Percentiles rank a stretch among this genome's conserved stretches.
Evolutionary conservation across 2,888 invertebrate species (phyloP).

Genomic region (Tetragonisca angustula): DNA sequence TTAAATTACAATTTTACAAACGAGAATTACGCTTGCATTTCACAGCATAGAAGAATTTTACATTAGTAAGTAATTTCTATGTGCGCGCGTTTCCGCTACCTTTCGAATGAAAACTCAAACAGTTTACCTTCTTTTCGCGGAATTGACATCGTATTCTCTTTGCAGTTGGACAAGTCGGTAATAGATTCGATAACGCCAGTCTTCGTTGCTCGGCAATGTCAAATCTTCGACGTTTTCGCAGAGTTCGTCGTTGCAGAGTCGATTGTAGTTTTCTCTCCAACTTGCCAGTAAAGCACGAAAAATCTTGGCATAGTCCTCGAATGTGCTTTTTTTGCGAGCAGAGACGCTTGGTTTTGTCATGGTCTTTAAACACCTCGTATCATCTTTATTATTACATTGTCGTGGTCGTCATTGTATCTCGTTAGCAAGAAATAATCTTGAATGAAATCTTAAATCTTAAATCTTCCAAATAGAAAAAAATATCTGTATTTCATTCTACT

Average conservation of each 20-base stretch:
- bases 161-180: constrained; percentile 88
- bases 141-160: constrained; percentile 84
- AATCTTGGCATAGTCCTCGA: constrained; percentile 88
- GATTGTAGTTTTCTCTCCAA: constrained; percentile 76
- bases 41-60: background rate
- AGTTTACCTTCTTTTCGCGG: constrained; percentile 45
- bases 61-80: background rate
- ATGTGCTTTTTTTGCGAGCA: constrained; percentile 86
- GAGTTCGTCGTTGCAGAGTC: constrained; percentile 61
- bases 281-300: constrained; percentile 87
- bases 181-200: constrained; percentile 89
- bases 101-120: background rate
- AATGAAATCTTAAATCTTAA: no score
- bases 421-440: no score
- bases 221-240: constrained; percentile 85
- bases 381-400: background rate
- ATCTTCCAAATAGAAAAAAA: no score
- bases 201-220: constrained; percentile 89
- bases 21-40: background rate
- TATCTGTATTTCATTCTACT: no score
- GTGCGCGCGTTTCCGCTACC: background rate
- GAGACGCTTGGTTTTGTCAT: background rate
- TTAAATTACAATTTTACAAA: background rate
- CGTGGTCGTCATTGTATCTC: no score
- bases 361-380: background rate